Evolutionary conservation across 2,113 vertebrate genomes (phyloP), one percentile per base, ranked within the genome.

Genomic region (Salvator merianae): DNA sequence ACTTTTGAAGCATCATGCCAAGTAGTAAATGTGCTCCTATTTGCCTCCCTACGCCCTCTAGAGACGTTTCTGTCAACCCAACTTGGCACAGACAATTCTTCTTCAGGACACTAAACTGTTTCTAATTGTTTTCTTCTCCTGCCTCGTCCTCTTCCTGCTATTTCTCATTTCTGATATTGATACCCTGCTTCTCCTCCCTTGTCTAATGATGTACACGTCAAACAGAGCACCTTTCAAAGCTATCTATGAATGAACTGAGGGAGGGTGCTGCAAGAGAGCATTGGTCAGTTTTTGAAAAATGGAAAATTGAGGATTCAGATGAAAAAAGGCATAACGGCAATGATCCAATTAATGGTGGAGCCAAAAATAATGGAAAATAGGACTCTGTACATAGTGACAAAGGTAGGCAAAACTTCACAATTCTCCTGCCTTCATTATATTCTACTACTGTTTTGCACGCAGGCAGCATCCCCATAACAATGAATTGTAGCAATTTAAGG

Each of bases 161-260:
- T 79, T 88, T 40, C 86, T 93, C 68, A 84, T 88, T 93, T 93
- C 86, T 93, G 92, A 91, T 93, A 93, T 82, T 77, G 90, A 93
- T 94, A 91, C 79, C 34, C 93, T 89, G 73, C 88, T 92, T 92
- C 91, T 66, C 22, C 36, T 90, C 84, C 83, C 90, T 91, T 82
- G 79, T 89, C 85, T 94, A 92, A 94, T 91, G 87, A 93, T 89
- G 90, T 86, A 79, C 53, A 82, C 90, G 91, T 92, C 91, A 93
- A 93, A 93, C 87, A 90, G 91, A 93, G 85, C 91, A 94, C 93
- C 87, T 93, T 93, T 93, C 87, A 93, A 92, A 90, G 87, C 77
- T 87, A 71, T 71, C 90, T 80, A 2, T 87, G 90, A 92, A 93
- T 92, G 91, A 79, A 89, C 81, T 32, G 79, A 34, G 78, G 90